Conservation (phyloP, 2,888 invertebrate genomes). For the Agrochola litura region DNA sequence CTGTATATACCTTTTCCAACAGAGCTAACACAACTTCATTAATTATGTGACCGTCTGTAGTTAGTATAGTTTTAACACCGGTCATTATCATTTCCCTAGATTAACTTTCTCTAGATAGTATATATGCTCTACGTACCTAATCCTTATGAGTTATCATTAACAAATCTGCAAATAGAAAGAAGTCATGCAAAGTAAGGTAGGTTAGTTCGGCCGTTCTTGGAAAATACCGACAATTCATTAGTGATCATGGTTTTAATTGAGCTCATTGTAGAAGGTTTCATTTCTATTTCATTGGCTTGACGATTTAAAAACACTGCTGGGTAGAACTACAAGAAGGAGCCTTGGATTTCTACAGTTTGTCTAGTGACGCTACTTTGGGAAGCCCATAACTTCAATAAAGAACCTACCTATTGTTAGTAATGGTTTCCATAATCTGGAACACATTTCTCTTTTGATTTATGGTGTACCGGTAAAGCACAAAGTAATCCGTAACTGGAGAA, state of each 20-base stretch:
- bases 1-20: too few species aligned
- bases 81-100: slow-evolving; percentile 9
- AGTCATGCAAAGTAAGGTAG: slow-evolving; percentile 2
- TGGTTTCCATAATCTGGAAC: neutral
- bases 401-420: neutral
- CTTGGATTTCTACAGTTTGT: neutral
- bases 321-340: neutral
- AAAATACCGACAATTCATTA: neutral
- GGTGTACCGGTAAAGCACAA: neutral
- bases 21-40: neutral
- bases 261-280: neutral
- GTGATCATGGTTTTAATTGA: neutral
- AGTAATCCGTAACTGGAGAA: neutral
- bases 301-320: neutral
- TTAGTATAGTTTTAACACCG: neutral
- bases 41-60: neutral
- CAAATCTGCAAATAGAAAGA: slow-evolving; percentile 1
- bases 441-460: neutral
- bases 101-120: slow-evolving; percentile 31
- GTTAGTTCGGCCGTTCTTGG: neutral
- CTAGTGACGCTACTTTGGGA: neutral
- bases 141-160: neutral
- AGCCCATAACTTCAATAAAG: neutral
- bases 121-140: neutral
- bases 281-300: neutral